Evolutionary conservation across 2,113 vertebrate species (phyloP).

Genomic region (Gallinago jamesoni): DNA sequence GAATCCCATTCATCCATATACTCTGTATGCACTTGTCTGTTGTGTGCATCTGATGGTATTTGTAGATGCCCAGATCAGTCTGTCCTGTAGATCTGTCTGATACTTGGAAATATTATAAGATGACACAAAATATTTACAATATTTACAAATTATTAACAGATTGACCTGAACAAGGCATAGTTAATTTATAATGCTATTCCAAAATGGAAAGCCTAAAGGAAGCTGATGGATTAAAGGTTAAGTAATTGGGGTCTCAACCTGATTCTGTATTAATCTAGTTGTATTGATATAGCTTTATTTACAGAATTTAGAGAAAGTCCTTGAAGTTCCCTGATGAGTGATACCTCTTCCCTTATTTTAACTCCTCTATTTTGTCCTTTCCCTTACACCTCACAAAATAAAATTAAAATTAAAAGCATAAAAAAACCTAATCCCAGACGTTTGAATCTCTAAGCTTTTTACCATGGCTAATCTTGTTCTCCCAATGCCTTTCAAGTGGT

Average conservation of each 20-base stretch:
- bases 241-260: conserved; percentile 34
- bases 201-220: conserved; percentile 2
- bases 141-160: not conserved
- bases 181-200: not conserved
- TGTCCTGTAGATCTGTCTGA: not conserved
- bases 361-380: not conserved
- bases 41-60: not conserved
- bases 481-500: not conserved
- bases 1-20: not conserved
- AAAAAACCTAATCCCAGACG: not conserved
- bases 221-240: conserved; percentile 40
- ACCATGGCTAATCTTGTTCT: conserved; percentile 50
- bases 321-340: not conserved
- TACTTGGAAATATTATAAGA: not conserved
- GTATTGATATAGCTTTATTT: not conserved
- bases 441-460: conserved; percentile 60
- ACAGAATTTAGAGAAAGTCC: not conserved
- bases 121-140: not conserved
- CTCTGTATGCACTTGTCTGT: not conserved
- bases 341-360: not conserved
- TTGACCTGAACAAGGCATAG: not conserved
- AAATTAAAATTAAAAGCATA: not conserved
- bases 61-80: not conserved
- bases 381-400: not conserved
- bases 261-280: not conserved